phyloP scores from a whole-genome alignment of 2,797 vertebrate genomes.

The Carapus acus region DNA sequence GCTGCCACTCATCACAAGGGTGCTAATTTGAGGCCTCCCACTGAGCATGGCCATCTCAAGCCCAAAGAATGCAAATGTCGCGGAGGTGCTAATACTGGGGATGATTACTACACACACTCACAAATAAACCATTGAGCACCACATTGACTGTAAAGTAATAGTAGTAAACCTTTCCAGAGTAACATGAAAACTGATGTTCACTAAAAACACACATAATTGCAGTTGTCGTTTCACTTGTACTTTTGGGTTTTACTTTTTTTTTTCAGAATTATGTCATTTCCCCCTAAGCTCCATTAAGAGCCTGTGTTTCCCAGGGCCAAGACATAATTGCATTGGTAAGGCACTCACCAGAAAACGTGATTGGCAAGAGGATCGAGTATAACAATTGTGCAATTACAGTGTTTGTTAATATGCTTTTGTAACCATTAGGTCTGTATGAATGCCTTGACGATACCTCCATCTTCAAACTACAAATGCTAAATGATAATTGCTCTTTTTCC shows the following conservation, averaged over 20 bases:
- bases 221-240: too few species aligned
- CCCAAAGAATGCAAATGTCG: slow-evolving; percentile 65
- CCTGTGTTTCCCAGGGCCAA: neutral
- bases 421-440: too few species aligned
- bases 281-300: too few species aligned
- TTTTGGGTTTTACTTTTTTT: neutral
- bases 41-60: slow-evolving; percentile 42
- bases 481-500: too few species aligned
- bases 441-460: too few species aligned
- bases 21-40: slow-evolving; percentile 67
- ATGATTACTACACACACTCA: slow-evolving; percentile 46
- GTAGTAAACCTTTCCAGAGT: too few species aligned
- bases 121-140: too few species aligned
- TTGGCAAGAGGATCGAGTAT: neutral
- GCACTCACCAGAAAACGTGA: neutral
- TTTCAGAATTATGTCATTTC: too few species aligned
- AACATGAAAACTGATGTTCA: too few species aligned
- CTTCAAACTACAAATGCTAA: too few species aligned
- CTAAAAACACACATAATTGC: too few species aligned
- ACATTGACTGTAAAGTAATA: too few species aligned
- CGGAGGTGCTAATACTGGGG: slow-evolving; percentile 50
- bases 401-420: neutral
- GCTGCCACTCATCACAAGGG: slow-evolving; percentile 60
- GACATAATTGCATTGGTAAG: neutral
- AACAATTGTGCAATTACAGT: neutral